These are phyloP conservation scores for Ctenicera cuprea DNA, from an alignment of 2,888 invertebrate genomes.

Conservation along the genomic window DNA sequence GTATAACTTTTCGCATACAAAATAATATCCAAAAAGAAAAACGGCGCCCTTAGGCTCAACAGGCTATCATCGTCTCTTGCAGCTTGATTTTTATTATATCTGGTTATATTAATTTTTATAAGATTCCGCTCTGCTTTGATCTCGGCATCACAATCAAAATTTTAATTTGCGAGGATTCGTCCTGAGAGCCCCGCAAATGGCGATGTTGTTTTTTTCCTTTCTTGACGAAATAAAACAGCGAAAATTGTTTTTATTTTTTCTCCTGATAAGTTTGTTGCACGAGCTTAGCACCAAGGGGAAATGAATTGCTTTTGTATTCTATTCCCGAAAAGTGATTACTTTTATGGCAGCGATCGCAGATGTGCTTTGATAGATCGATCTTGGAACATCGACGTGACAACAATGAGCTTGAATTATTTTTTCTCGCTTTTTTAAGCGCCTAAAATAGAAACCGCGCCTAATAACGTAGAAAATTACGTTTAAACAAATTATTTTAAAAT, in stretches of 20 bases:
- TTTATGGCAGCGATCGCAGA: conserved; percentile 27
- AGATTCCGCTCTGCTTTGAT: conserved; percentile 3
- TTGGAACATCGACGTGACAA: conserved; percentile 12
- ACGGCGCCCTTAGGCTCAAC: neutral
- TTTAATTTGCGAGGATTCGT: neutral
- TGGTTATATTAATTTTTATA: conserved; percentile 1
- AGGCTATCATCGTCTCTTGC: neutral
- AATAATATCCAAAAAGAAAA: neutral
- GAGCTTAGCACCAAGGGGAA: neutral
- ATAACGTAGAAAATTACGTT: neutral
- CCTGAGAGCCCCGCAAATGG: neutral
- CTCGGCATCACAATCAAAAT: neutral
- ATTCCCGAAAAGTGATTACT: conserved; percentile 22
- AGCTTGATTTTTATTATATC: neutral
- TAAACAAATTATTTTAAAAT: neutral
- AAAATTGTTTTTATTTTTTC: conserved; percentile 23
- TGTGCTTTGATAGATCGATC: conserved; percentile 19
- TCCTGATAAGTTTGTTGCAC: neutral
- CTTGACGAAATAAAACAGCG: conserved; percentile 1
- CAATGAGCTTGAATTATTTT: conserved; percentile 1
- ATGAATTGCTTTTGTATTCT: conserved; percentile 21
- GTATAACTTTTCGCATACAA: conserved; percentile 1
- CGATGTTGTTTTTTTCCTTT: neutral
- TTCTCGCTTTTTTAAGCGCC: neutral
- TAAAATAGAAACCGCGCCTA: neutral